Conservation (phyloP, 2,113 vertebrate genomes). For the Aspidoscelis tigris region DNA sequence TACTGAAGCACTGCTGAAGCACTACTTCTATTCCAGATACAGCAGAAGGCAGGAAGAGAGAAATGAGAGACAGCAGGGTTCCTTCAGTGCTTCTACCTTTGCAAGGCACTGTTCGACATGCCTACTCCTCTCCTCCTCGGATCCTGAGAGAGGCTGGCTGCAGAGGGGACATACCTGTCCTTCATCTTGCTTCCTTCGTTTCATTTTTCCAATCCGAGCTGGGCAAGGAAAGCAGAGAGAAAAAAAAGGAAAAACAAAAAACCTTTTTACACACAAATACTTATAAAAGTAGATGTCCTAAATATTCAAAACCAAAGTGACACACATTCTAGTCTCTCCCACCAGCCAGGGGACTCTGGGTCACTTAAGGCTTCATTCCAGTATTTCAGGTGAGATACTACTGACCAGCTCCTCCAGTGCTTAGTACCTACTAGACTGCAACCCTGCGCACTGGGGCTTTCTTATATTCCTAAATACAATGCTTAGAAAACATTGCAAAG, state of each 20-base stretch:
- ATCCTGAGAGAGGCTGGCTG: conserved; percentile 96
- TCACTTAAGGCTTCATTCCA: not conserved
- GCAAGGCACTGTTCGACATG: conserved; percentile 99
- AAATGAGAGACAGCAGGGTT: conserved; percentile 60
- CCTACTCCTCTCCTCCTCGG: conserved; percentile 99
- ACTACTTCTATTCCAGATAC: conserved; percentile 38
- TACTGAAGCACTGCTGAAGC: no score
- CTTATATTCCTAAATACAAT: not conserved
- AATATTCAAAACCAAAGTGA: not conserved
- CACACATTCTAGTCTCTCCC: not conserved
- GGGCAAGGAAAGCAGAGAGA: conserved; percentile 68
- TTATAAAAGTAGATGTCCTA: not conserved
- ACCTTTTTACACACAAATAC: conserved; percentile 2
- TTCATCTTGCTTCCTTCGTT: conserved; percentile 99
- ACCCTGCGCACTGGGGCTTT: not conserved
- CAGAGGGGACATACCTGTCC: conserved; percentile 99
- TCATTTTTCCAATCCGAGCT: conserved; percentile 99
- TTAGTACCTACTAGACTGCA: not conserved
- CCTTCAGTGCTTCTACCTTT: conserved; percentile 90
- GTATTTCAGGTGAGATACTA: not conserved
- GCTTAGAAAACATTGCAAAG: not conserved
- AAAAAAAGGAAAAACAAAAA: conserved; percentile 30
- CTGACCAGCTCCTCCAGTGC: not conserved
- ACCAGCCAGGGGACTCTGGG: not conserved
- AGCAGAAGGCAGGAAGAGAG: conserved; percentile 52